Evolutionary conservation across 2,888 invertebrate species (phyloP), one percentile per base, ranked within the genome.

Genomic region (Microdon myrmicae): DNA sequence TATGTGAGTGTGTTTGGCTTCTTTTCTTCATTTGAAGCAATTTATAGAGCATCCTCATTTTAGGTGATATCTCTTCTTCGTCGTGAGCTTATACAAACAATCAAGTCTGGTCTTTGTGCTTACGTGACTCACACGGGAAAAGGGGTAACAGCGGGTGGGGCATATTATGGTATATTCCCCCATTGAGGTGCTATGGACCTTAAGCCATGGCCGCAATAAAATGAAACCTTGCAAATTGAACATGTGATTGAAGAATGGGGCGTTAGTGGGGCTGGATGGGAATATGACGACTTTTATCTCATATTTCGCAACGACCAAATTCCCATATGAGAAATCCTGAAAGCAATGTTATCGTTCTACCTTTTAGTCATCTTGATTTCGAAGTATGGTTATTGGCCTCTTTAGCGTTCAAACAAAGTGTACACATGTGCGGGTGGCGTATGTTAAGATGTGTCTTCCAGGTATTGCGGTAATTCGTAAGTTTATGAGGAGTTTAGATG

Each of bases 401-500:
- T 31, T 53, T 58, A 51, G 56, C 45, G 51, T 47, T 58, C 37
- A 53, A 13, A 43, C 51, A 53, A 39, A 58, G 39, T 58, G 26
- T 53, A 43, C 43, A 43, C 56, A 58, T 58, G 58, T 58, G 58
- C 58, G 53, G 51, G 43, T 41, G 25, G 44, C 10, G 61, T 44
- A 29, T 10, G 31, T 58, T 41, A 41, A 44, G 64, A 56, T 41
- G 49, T 41, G 25, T 51, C 41, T 53, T 58, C 47, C 43, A 45
- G 58, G 58, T 64, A 58, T 58, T 64, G 58, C 43, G 48, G 66
- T 59, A 59, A 66, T 66, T 66, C 59, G 66, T 59, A 66, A 53
- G 66, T 66, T 66, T 66, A 66, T 48, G 66, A 59, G 66, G 66
- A 66, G 59, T 66, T 66, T 66, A 66, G 66, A 53, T 48, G 53